Percentiles rank a stretch among this genome's conserved stretches.
Conservation (phyloP, 2,113 vertebrate genomes). For the Hyla sarda region DNA sequence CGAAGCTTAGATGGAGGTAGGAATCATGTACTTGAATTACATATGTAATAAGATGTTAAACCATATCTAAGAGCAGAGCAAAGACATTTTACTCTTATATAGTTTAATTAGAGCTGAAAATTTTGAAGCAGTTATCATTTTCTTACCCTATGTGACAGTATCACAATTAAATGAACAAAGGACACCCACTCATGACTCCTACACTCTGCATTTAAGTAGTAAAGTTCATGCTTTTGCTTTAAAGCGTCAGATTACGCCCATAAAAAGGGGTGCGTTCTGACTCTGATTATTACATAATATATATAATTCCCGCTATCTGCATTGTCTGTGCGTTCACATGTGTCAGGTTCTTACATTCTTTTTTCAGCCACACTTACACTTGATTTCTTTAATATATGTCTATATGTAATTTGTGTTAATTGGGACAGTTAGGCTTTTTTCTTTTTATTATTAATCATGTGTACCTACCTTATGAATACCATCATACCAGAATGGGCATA, state of each 20-base stretch:
- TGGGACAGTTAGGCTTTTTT: too few species aligned
- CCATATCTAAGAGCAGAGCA: not conserved
- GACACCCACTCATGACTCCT: constrained; percentile 39
- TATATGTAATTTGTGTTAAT: not conserved
- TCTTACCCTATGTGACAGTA: constrained; percentile 17
- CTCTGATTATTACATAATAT: not conserved
- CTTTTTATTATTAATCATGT: too few species aligned
- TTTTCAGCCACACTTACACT: not conserved
- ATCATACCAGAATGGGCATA: not conserved
- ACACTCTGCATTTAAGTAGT: not conserved
- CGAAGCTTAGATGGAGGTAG: constrained; percentile 93
- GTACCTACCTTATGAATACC: too few species aligned
- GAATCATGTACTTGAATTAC: constrained; percentile 47
- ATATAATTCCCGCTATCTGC: not conserved
- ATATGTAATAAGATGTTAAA: not conserved
- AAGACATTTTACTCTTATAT: not conserved
- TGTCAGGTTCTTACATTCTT: not conserved
- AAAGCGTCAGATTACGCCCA: not conserved
- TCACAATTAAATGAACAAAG: constrained; percentile 29
- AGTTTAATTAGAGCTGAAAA: constrained; percentile 20
- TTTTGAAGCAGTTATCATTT: constrained; percentile 18
- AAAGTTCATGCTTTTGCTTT: not conserved
- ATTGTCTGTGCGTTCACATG: not conserved
- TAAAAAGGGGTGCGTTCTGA: not conserved
- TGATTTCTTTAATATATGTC: not conserved